phyloP scores from a whole-genome alignment of 1,140 invertebrate genomes.

The Portunus trituberculatus region DNA sequence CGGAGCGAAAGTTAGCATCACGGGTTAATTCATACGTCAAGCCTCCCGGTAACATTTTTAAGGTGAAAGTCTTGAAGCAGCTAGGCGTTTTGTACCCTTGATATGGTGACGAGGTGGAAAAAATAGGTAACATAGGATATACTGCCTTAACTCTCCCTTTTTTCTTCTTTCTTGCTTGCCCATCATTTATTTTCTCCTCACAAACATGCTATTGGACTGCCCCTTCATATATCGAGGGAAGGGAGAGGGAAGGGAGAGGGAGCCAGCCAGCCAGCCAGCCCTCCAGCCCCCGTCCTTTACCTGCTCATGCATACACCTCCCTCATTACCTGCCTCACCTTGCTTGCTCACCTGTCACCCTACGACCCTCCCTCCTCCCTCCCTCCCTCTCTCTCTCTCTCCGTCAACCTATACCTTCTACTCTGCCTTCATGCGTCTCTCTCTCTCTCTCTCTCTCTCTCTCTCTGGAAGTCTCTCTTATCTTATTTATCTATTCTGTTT shows the following conservation, averaged over 20 bases:
- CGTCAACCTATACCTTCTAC: too few relatives aligned
- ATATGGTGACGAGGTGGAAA: not conserved
- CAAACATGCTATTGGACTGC: not conserved
- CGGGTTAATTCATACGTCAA: not conserved
- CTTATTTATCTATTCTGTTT: too few relatives aligned
- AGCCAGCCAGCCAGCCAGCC: not conserved
- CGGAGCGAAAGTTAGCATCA: not conserved
- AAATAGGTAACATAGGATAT: not conserved
- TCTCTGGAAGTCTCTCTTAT: not conserved
- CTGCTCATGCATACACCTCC: not conserved
- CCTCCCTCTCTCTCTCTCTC: too few relatives aligned
- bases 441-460: slow-evolving; percentile 4
- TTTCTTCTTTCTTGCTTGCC: not conserved
- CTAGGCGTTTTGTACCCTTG: too few relatives aligned
- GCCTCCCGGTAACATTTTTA: not conserved
- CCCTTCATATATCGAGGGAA: not conserved
- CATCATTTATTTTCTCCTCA: not conserved
- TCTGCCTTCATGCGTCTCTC: not conserved
- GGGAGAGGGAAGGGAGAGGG: not conserved
- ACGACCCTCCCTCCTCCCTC: not conserved
- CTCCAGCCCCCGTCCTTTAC: not conserved
- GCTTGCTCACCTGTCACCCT: slow-evolving; percentile 9
- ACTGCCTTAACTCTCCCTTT: not conserved
- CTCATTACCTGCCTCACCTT: slow-evolving; percentile 3
- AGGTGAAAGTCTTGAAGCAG: not conserved